These are phyloP conservation scores for Vulpes ferrilata DNA, from an alignment of 2,113 vertebrate species.

Conservation along the genomic window DNA sequence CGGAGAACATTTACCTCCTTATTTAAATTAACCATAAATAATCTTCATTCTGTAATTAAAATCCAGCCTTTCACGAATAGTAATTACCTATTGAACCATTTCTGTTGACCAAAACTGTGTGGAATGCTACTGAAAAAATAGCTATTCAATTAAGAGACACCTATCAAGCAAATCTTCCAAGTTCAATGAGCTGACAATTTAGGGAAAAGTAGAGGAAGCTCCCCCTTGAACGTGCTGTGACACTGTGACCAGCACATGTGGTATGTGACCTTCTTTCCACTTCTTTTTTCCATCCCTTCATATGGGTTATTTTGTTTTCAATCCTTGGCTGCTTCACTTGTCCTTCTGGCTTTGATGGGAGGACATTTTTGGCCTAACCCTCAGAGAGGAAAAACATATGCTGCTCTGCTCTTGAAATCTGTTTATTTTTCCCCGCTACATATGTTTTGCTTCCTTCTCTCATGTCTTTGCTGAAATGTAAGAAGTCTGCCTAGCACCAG, in stretches of 20 bases:
- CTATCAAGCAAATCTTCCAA: not conserved
- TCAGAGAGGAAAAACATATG: conserved; percentile 77
- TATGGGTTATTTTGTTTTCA: conserved; percentile 71
- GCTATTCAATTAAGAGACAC: not conserved
- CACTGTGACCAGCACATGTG: conserved; percentile 68
- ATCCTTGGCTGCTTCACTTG: conserved; percentile 78
- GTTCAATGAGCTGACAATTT: not conserved
- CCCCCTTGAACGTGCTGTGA: not conserved
- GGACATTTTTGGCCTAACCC: conserved; percentile 79
- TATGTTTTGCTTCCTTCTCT: conserved; percentile 86
- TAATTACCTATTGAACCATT: not conserved
- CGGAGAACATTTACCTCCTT: not conserved
- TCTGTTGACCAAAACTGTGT: not conserved
- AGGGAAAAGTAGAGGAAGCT: conserved; percentile 38
- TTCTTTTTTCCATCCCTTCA: conserved; percentile 64
- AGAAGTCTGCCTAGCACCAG: conserved; percentile 78
- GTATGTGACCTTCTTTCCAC: conserved; percentile 73
- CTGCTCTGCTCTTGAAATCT: conserved; percentile 80
- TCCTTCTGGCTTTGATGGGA: conserved; percentile 76
- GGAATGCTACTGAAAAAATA: not conserved
- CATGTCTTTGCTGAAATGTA: conserved; percentile 84
- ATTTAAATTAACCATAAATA: not conserved
- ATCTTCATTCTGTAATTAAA: not conserved
- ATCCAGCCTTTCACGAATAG: not conserved
- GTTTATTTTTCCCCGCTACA: conserved; percentile 87